phyloP scores from a whole-genome alignment of 2,797 vertebrate genomes.

The Neosilurus hyrtlii region DNA sequence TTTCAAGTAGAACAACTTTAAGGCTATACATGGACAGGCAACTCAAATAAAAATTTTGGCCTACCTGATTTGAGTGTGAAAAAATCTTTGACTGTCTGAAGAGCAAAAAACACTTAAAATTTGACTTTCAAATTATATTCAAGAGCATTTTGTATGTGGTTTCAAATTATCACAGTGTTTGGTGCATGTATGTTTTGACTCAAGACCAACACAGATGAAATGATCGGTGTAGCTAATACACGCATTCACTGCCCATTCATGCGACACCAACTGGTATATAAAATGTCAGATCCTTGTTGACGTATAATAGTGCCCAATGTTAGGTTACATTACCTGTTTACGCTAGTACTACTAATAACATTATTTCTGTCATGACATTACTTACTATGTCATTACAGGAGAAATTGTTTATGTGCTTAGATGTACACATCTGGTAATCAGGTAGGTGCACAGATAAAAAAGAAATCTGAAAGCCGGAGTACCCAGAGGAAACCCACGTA shows the following conservation, averaged over 20 bases:
- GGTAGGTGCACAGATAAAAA: background rate
- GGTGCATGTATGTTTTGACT: background rate
- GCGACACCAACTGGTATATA: too few relatives aligned
- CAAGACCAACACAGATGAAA: background rate
- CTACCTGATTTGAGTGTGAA: background rate
- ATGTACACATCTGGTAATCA: background rate
- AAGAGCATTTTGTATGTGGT: background rate
- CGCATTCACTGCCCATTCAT: too few relatives aligned
- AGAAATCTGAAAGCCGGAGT: background rate
- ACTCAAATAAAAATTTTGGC: background rate
- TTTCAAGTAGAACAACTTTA: background rate
- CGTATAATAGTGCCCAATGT: too few relatives aligned
- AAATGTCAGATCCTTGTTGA: too few relatives aligned
- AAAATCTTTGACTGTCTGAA: background rate
- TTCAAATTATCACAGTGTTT: background rate
- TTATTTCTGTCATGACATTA: too few relatives aligned
- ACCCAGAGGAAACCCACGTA: too few relatives aligned
- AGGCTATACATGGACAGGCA: background rate
- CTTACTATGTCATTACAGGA: too few relatives aligned
- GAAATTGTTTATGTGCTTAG: too few relatives aligned
- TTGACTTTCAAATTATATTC: background rate
- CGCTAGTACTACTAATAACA: too few relatives aligned
- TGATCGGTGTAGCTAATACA: too few relatives aligned
- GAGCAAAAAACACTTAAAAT: background rate
- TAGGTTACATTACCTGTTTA: too few relatives aligned